phyloP scores from a whole-genome alignment of 37 sponge, comb jelly and placozoan genomes.

The Beroe forskalii region DNA sequence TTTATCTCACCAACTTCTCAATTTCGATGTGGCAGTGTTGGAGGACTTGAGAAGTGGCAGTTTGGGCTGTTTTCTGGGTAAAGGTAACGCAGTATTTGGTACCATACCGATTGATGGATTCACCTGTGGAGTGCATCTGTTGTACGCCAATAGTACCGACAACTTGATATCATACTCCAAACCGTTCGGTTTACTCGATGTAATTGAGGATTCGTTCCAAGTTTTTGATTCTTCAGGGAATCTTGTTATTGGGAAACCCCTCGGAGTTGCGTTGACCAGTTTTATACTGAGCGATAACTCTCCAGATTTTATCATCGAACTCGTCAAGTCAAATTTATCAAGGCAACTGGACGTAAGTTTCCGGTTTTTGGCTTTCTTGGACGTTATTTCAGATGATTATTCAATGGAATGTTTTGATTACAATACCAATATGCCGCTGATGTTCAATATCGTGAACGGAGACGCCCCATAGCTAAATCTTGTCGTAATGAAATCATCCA shows the following conservation, averaged over 20 bases:
- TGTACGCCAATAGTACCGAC: not conserved
- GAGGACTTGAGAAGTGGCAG: not conserved
- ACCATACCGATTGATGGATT: not conserved
- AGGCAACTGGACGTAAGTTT: not conserved
- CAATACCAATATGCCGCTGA: not conserved
- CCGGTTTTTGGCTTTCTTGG: not conserved
- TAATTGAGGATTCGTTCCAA: not conserved
- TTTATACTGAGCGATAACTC: not conserved
- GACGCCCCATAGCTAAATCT: too few relatives aligned
- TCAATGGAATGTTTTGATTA: not conserved
- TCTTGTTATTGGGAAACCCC: not conserved
- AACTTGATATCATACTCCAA: not conserved
- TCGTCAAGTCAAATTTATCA: not conserved
- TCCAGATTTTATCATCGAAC: not conserved
- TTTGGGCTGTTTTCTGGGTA: conserved; percentile 20
- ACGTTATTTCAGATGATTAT: not conserved
- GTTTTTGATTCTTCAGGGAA: not conserved
- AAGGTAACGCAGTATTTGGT: not conserved
- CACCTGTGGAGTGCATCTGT: not conserved
- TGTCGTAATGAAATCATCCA: too few relatives aligned
- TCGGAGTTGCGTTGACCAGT: not conserved
- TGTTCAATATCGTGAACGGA: conserved; percentile 2
- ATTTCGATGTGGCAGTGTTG: not conserved
- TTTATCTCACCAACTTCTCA: not conserved
- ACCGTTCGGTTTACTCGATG: not conserved